These are phyloP conservation scores for Neosilurus hyrtlii DNA, from an alignment of 2,797 vertebrate species.

Conservation along the genomic window DNA sequence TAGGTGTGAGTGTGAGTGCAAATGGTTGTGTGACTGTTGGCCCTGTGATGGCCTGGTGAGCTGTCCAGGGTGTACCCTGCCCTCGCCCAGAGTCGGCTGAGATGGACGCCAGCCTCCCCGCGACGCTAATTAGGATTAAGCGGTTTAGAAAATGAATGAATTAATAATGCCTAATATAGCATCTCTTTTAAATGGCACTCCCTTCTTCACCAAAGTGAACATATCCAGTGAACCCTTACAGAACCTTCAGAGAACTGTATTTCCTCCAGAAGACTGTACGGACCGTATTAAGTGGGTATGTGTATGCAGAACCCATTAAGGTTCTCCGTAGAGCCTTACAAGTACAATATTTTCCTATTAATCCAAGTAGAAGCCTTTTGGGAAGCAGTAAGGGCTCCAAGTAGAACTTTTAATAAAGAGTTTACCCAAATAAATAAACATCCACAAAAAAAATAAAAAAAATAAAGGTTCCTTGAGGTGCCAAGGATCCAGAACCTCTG, in stretches of 20 bases:
- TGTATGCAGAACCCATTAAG: neutral
- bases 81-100: too few species aligned
- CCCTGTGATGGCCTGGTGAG: too few species aligned
- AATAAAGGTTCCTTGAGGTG: neutral
- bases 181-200: neutral
- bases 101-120: too few species aligned
- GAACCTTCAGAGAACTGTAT: neutral
- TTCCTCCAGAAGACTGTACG: neutral
- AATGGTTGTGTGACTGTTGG: too few species aligned
- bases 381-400: neutral
- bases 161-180: too few species aligned
- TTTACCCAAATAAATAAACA: neutral
- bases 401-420: neutral
- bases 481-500: too few species aligned
- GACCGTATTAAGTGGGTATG: neutral
- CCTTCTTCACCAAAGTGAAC: neutral
- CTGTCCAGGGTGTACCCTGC: too few species aligned
- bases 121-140: too few species aligned
- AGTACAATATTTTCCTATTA: neutral
- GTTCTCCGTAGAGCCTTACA: neutral
- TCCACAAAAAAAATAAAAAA: neutral
- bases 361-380: neutral
- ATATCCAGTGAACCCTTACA: neutral
- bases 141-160: too few species aligned
- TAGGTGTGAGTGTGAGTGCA: too few species aligned